Conservation (phyloP, 2,797 vertebrate species). For the Muscicapa comitata region DNA sequence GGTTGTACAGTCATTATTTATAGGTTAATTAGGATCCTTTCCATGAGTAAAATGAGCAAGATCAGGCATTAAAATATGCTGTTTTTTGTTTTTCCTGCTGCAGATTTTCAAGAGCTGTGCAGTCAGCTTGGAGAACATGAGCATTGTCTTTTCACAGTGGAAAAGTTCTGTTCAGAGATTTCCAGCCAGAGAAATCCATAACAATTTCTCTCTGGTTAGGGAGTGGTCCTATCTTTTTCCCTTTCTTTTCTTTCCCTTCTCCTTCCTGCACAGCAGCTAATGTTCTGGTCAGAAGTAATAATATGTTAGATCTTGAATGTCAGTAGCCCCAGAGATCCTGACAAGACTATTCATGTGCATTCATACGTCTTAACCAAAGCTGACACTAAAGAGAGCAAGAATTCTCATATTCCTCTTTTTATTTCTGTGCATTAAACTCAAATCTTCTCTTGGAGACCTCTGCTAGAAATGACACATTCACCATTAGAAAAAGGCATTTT, state of each 20-base stretch:
- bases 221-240: background rate
- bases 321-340: constrained; percentile 51
- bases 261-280: background rate
- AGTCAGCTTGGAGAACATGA: background rate
- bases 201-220: background rate
- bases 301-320: constrained; percentile 54
- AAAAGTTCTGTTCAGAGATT: background rate
- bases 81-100: background rate
- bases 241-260: background rate
- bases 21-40: background rate
- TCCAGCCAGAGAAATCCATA: background rate
- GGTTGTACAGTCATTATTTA: background rate
- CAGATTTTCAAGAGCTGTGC: background rate
- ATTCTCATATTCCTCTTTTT: constrained; percentile 59
- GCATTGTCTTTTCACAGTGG: background rate
- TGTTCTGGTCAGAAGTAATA: constrained; percentile 53
- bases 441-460: constrained; percentile 5
- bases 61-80: background rate
- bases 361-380: constrained; percentile 57
- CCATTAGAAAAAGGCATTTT: background rate
- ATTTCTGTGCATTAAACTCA: background rate
- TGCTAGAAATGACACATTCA: constrained; percentile 13
- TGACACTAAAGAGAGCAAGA: constrained; percentile 61
- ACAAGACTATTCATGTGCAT: constrained; percentile 62
- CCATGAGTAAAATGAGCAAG: background rate